Base-by-base conservation (phyloP, 2,888 invertebrate genomes). In the Acronicta alni region DNA sequence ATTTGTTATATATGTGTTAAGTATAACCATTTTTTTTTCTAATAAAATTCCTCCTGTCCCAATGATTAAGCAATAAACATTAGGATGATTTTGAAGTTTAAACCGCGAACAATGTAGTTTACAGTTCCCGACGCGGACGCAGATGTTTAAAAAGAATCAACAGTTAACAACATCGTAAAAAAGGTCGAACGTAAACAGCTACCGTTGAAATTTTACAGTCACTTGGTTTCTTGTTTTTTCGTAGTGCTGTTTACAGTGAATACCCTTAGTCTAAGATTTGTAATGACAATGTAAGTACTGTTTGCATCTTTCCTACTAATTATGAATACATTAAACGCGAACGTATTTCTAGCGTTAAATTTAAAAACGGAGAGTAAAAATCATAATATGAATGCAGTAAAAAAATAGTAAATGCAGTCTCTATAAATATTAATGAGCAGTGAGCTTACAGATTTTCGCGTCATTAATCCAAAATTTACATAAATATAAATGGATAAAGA, bases 81-180 rank as follows among this genome's bases (percentile, higher is more conserved):
- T 23, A 42, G 14, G 8, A 9, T 1, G 86, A 87, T 89, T 88
- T 86, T 85, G 88, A 81, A 79, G 76, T 78, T 79, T 71, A 75
- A 77, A 82, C 86, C 86, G 72, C 87, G 84, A 89, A 91, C 92
- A 92, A 92, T 91, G 91, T 90, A 90, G 91, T 91, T 91, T 90
- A 91, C 90, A 90, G 86, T 89, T 87, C 84, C 87, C 83, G 83
- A 83, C 86, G 85, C 90, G 91, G 91, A 91, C 87, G 85, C 90
- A 91, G 91, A 91, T 93, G 93, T 93, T 93, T 92, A 91, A 89
- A 93, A 92, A 91, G 90, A 92, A 91, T 90, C 92, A 91, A 92
- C 92, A 90, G 92, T 91, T 91, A 92, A 93, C 92, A 87, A 85
- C 91, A 86, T 91, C 92, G 90, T 93, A 93, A 93, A 93, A 89